A percentile compares a stretch with the other conserved stretches of the same genome.
Evolutionary conservation across 2,113 vertebrate genomes (phyloP).

Genomic region (Bucco capensis): DNA sequence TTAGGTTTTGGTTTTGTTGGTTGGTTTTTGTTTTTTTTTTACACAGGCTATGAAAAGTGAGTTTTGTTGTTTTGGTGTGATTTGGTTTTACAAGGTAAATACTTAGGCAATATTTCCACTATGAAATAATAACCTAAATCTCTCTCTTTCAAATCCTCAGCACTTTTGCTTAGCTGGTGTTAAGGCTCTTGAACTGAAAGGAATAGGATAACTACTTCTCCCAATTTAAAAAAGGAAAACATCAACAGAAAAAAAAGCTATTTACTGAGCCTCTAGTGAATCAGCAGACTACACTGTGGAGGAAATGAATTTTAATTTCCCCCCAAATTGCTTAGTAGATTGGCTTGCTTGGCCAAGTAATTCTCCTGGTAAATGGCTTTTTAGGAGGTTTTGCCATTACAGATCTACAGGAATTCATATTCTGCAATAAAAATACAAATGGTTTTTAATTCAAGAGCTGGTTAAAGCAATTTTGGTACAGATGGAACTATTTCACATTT

Average conservation of each 20-base stretch:
- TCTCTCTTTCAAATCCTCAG: not conserved
- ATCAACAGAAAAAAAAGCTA: slow-evolving; percentile 29
- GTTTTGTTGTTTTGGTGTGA: not conserved
- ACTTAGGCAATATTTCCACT: not conserved
- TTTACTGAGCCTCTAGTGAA: not conserved
- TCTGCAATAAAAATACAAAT: not conserved
- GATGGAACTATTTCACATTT: not conserved
- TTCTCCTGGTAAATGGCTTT: slow-evolving; percentile 32
- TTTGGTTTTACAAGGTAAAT: not conserved
- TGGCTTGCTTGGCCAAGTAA: not conserved
- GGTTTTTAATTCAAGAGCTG: not conserved
- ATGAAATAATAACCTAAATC: not conserved
- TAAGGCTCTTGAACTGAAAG: not conserved
- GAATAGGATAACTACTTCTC: not conserved
- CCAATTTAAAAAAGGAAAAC: not conserved
- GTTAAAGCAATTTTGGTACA: slow-evolving; percentile 17
- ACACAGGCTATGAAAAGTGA: not conserved
- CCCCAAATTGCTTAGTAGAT: not conserved
- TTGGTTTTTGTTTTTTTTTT: not conserved
- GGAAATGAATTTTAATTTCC: slow-evolving; percentile 51
- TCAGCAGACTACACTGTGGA: not conserved
- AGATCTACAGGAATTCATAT: not conserved
- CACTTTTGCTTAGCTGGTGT: not conserved
- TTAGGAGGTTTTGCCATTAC: not conserved
- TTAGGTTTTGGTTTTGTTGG: too few species aligned